These are phyloP conservation scores for Parotia lawesii DNA, from an alignment of 2,113 vertebrate genomes.

Conservation along the genomic window DNA sequence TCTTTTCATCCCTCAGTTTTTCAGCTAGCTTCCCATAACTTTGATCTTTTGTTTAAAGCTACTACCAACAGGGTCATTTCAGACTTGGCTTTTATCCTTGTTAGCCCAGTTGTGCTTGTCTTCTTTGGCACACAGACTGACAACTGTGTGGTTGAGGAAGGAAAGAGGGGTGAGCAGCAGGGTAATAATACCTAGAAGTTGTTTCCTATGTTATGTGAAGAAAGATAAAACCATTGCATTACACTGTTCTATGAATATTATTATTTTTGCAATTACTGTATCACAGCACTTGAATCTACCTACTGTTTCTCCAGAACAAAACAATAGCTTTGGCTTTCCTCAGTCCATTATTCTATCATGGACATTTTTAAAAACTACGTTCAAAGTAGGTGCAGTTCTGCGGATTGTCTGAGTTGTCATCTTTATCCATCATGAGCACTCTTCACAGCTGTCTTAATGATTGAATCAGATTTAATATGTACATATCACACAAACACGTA, in stretches of 20 bases:
- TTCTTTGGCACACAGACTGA: neutral
- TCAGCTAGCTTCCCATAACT: neutral
- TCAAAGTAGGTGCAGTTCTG: neutral
- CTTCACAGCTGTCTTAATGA: neutral
- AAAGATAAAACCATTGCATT: neutral
- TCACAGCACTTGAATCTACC: neutral
- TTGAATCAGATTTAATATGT: neutral
- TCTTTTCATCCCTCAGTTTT: neutral
- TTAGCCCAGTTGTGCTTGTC: neutral
- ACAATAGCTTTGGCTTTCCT: neutral
- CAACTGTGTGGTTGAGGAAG: neutral
- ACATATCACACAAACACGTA: neutral
- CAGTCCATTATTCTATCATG: neutral
- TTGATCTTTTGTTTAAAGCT: neutral
- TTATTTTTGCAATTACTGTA: neutral
- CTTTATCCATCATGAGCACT: neutral
- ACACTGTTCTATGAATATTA: accelerated
- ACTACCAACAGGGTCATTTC: neutral
- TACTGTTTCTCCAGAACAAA: neutral
- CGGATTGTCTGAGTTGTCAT: neutral
- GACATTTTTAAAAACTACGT: neutral
- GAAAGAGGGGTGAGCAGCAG: neutral
- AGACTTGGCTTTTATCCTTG: neutral
- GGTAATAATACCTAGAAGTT: neutral
- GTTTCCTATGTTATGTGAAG: neutral